Conservation (phyloP, 2,113 vertebrate species). For the Nerophis lumbriciformis region DNA sequence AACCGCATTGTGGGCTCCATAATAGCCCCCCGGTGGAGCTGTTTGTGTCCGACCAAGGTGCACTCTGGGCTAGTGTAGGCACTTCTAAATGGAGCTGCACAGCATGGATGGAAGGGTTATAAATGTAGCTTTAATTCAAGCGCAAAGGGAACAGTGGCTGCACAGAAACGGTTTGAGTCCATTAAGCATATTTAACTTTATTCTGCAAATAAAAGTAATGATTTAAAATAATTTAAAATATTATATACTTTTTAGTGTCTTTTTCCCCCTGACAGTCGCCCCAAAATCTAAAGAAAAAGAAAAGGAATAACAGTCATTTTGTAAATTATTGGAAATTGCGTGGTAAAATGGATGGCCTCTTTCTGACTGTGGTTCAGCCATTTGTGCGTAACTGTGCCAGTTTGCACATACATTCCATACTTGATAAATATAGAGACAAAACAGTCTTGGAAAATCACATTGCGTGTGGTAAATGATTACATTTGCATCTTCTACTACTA, state of each 20-base stretch:
- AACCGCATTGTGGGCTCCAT: constrained; percentile 54
- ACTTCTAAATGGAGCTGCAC: constrained; percentile 40
- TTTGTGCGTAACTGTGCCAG: too few species aligned
- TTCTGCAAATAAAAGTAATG: neutral
- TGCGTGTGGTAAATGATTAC: too few species aligned
- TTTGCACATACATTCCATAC: too few species aligned
- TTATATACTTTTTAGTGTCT: neutral
- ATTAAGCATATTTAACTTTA: neutral
- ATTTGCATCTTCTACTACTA: too few species aligned
- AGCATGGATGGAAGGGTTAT: constrained; percentile 38
- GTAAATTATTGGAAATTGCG: too few species aligned
- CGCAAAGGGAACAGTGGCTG: neutral
- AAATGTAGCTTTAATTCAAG: constrained; percentile 43
- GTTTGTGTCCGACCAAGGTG: constrained; percentile 62
- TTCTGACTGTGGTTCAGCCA: too few species aligned
- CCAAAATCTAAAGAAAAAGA: neutral
- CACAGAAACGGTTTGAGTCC: constrained; percentile 7
- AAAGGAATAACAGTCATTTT: too few species aligned
- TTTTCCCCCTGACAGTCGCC: neutral
- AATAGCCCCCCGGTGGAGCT: constrained; percentile 59
- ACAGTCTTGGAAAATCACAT: too few species aligned
- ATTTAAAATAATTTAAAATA: neutral
- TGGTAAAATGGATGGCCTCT: too few species aligned
- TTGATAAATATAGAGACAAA: too few species aligned
- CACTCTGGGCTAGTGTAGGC: constrained; percentile 37